Evolutionary conservation across 2,797 vertebrate genomes (phyloP).

Genomic region (Natrix natrix): DNA sequence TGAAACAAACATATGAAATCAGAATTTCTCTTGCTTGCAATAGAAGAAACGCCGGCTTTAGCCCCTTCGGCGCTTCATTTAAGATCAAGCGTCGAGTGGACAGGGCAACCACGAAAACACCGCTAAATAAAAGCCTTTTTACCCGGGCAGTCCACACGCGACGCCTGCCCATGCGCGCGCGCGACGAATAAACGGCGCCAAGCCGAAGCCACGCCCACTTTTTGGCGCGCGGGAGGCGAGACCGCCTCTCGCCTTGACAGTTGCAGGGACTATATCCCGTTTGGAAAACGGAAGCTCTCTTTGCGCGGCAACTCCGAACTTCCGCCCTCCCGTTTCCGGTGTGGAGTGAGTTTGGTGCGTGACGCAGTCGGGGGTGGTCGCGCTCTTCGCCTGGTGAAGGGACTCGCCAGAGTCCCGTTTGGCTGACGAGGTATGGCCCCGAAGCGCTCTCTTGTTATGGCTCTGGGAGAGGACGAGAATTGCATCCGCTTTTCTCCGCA

Average conservation of each 20-base stretch:
- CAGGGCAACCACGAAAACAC: too few relatives aligned
- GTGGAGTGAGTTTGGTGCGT: neutral
- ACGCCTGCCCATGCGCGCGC: neutral
- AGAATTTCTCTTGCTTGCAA: neutral
- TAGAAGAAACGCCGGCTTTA: neutral
- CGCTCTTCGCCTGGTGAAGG: neutral
- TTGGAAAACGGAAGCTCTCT: neutral
- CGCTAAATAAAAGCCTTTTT: neutral
- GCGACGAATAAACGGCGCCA: neutral
- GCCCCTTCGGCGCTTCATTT: neutral
- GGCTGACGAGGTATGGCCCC: neutral
- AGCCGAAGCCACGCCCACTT: neutral
- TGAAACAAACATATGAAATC: neutral
- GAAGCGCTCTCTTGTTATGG: neutral
- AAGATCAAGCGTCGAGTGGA: neutral
- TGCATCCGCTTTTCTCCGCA: too few relatives aligned
- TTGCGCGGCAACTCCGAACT: slow-evolving; percentile 14
- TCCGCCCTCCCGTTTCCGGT: neutral
- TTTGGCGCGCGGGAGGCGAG: neutral
- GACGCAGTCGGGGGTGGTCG: neutral
- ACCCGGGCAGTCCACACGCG: neutral
- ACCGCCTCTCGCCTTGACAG: neutral
- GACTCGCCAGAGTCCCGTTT: neutral
- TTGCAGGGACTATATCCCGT: neutral
- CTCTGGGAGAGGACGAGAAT: neutral